Evolutionary conservation across 1,140 invertebrate genomes (phyloP), one percentile per base, ranked within the genome.

Genomic region (Adoxophyes honmai): DNA sequence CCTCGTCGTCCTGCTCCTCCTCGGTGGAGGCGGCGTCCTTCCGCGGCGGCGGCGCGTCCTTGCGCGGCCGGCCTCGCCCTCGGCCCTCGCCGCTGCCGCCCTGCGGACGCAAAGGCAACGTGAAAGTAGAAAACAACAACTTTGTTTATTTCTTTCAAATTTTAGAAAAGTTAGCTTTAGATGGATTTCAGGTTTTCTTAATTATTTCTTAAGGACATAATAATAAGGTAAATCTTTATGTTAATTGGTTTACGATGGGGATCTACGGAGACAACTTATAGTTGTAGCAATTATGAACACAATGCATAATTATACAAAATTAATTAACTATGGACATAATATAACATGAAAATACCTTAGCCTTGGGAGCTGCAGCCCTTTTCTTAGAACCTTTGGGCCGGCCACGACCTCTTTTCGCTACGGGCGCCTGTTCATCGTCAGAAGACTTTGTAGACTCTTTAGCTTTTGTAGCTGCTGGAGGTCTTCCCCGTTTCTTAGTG

Each of bases 321-420:
- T n/a, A n/a, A n/a, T 38, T 14, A 14, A 56, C 51, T 64, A 65
- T 28, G 4, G 34, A 52, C 52, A 28, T n/a, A n/a, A 21, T 53
- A 35, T 34, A 36, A 48, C 10, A n/a, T 37, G 36, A 48, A 5
- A 34, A 51, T 70, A 88, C 88, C 79, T 90, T 90, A 56, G 75
- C 75, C 66, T 88, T 90, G 15, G 64, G 60, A 36, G 74, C 75
- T 53, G 75, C 70, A 11, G 75, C 65, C 64, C 84, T 89, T 70
- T 90, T 90, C 75, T 89, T 90, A n/a, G 88, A 85, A 11, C 89
- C 89, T 63, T 90, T 90, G 44, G 89, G 89, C 60, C 89, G 76
- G 38, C 88, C 89, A 74, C 89, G 71, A n/a, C 89, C 89, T 73
- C 89, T 75, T 77, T 90, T 90, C n/a, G 78, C 84, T 66, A 79